Evolutionary conservation across 1,140 invertebrate species (phyloP).

Genomic region (Temnothorax curvispinosus): DNA sequence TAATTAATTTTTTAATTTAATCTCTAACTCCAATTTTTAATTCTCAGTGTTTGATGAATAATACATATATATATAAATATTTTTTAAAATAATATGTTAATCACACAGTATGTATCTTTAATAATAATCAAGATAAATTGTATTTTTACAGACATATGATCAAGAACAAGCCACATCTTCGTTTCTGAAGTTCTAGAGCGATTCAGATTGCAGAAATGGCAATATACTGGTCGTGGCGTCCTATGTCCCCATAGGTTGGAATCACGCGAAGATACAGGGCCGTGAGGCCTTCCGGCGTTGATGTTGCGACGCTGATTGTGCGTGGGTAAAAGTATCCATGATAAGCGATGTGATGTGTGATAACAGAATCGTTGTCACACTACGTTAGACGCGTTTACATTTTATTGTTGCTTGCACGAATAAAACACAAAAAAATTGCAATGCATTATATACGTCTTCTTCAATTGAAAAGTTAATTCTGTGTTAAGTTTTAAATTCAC

Average conservation of each 20-base stretch:
- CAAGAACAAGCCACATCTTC: slow-evolving; percentile 96
- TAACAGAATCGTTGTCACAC: not conserved
- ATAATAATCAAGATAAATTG: slow-evolving; percentile 83
- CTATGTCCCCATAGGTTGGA: not conserved
- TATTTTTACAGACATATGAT: slow-evolving; percentile 93
- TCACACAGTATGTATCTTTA: slow-evolving; percentile 26
- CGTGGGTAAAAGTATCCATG: not conserved
- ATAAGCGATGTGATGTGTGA: slow-evolving; percentile 15
- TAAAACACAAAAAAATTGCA: slow-evolving; percentile 10
- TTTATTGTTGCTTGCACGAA: slow-evolving; percentile 26
- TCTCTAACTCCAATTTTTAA: not conserved
- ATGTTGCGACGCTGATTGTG: not conserved
- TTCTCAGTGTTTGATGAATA: slow-evolving; percentile 66
- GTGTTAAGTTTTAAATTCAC: not conserved
- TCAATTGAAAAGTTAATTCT: not conserved
- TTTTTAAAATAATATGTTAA: not conserved
- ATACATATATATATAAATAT: not conserved
- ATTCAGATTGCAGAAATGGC: not conserved
- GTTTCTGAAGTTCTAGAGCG: slow-evolving; percentile 89
- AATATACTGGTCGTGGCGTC: not conserved
- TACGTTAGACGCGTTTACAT: slow-evolving; percentile 11
- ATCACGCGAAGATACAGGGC: not conserved
- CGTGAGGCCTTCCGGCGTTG: not conserved
- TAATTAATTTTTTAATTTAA: not conserved
- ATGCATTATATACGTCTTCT: not conserved